Evolutionary conservation across 2,113 vertebrate species (phyloP), one percentile per base, ranked within the genome.

Genomic region (Tautogolabrus adspersus): DNA sequence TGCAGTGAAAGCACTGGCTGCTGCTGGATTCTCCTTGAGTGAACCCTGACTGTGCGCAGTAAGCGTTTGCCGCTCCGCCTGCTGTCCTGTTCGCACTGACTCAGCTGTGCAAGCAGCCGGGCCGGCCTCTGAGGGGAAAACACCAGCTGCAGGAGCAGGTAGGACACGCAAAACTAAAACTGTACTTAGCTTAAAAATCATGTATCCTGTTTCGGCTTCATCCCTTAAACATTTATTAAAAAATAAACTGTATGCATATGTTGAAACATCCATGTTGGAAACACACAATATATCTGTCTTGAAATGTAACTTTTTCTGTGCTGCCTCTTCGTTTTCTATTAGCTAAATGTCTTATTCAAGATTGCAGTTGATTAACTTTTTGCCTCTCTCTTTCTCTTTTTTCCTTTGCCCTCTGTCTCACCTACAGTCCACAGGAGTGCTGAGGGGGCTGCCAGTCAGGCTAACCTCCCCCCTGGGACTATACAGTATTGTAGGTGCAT

Each of bases 41-140:
- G 90, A 92, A 92, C 89, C 83, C 91, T 91, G 79, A 90, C 88
- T 83, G 84, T 92, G 88, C 83, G 93, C 77, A 95, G 91, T 0
- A 78, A 95, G 37, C 90, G 92, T 18, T 93, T 93, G 64, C 76
- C 75, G 85, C 84, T 85, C 73, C 38, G 47, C 77, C 34, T 52
- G 75, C 83, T 57, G 9, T 96, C 95, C 93, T 90, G 59, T 64
- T 95, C 96, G 12, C 88, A 83, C 52, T 89, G 92, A 18, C 93
- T 94, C 65, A 88, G 95, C 90, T 90, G 85, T 74, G 82, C 84
- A 72, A 74, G 75, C 85, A 69, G 77, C 59, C 74, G 49, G 59
- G 83, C 85, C 72, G 10, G 40, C 40, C 40, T 42, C 51, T 63
- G 62, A 81, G 46, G 2, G 54, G 51, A 3, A 51, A 84, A 70